Evolutionary conservation across 2,888 invertebrate genomes (phyloP).

Genomic region (Leptura quadrifasciata): DNA sequence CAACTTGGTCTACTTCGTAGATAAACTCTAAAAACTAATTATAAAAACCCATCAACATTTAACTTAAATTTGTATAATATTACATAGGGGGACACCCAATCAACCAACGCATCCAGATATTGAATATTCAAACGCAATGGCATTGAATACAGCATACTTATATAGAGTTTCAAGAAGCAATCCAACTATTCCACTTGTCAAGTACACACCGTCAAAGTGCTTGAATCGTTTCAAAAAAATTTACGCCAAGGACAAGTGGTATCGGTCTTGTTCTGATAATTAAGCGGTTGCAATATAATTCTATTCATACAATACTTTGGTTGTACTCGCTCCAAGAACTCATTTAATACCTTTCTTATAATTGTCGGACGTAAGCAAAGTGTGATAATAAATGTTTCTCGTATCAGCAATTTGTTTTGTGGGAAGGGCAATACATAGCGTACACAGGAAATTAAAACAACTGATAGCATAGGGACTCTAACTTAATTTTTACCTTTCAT

Average conservation of each 20-base stretch:
- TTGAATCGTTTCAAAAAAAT: slow-evolving; percentile 7
- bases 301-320: background rate
- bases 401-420: background rate
- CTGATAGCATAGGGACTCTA: too few species aligned
- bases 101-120: background rate
- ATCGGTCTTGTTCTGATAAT: slow-evolving; percentile 4
- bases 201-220: slow-evolving; percentile 1
- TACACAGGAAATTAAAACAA: background rate
- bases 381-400: background rate
- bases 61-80: background rate
- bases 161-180: slow-evolving; percentile 2
- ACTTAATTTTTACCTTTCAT: too few species aligned
- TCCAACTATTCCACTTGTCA: slow-evolving; percentile 1
- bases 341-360: background rate
- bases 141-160: slow-evolving; percentile 2
- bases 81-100: background rate
- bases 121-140: background rate
- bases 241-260: slow-evolving; percentile 2
- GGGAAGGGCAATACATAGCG: background rate
- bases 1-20: background rate
- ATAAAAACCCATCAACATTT: background rate
- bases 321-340: slow-evolving; percentile 3
- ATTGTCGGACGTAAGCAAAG: background rate
- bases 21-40: background rate
- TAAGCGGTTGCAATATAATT: background rate